phyloP scores from a whole-genome alignment of 2,113 vertebrate genomes.

The Syngnathus floridae region DNA sequence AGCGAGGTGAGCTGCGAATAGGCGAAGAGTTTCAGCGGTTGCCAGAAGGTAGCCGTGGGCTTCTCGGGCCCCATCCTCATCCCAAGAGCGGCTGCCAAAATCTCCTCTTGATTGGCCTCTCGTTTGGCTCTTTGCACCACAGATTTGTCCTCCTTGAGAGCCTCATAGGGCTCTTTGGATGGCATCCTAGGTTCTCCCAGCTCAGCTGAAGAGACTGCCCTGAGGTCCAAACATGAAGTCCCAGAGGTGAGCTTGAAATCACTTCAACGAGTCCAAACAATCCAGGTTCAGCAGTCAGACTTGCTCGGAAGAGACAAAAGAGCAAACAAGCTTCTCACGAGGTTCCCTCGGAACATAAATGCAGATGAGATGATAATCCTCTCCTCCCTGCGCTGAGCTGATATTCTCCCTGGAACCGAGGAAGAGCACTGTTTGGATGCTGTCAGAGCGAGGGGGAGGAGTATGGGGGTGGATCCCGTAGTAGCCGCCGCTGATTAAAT shows the following conservation, averaged over 20 bases:
- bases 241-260: conserved; percentile 10
- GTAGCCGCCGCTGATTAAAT: conserved; percentile 71
- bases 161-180: conserved; percentile 81
- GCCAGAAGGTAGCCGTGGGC: conserved; percentile 81
- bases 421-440: conserved; percentile 71
- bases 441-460: conserved; percentile 65
- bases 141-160: conserved; percentile 71
- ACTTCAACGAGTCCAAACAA: conserved; percentile 15
- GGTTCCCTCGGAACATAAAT: conserved; percentile 64
- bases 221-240: conserved; percentile 33
- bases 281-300: conserved; percentile 30
- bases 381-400: conserved; percentile 71
- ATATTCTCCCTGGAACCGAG: conserved; percentile 79
- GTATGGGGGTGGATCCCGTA: conserved; percentile 63
- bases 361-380: conserved; percentile 76
- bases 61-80: conserved; percentile 94
- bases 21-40: conserved; percentile 98
- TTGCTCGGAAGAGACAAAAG: conserved; percentile 38
- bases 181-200: conserved; percentile 75
- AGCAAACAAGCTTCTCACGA: conserved; percentile 54
- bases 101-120: conserved; percentile 83
- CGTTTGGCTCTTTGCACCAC: conserved; percentile 80
- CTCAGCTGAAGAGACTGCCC: conserved; percentile 16
- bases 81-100: conserved; percentile 87
- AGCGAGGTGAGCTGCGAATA: conserved; percentile 99